A percentile compares a stretch with the other conserved stretches of the same genome.
These are phyloP conservation scores for Camponotus floridanus DNA, from an alignment of 1,140 invertebrate species.

Conservation along the genomic window DNA sequence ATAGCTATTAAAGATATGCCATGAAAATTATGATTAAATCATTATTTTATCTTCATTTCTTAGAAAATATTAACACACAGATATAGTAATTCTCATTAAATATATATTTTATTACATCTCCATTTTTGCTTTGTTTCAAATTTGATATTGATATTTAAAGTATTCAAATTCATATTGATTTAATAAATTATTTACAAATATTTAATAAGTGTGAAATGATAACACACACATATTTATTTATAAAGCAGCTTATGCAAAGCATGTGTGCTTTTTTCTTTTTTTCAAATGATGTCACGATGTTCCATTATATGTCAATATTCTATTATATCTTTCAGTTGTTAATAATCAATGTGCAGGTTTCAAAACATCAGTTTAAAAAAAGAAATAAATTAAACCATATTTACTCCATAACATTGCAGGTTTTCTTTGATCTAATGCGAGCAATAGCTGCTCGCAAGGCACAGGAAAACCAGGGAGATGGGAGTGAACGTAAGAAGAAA, in stretches of 20 bases:
- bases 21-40: background rate
- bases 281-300: background rate
- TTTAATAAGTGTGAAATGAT: background rate
- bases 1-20: background rate
- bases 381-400: conserved; percentile 55
- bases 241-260: conserved; percentile 46
- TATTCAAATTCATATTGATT: conserved; percentile 3
- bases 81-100: background rate
- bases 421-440: conserved; percentile 99
- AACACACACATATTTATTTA: background rate
- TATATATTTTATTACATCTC: conserved; percentile 36
- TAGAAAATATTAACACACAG: background rate
- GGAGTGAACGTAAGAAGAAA: conserved; percentile 95
- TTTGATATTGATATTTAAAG: conserved; percentile 18
- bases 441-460: conserved; percentile 98
- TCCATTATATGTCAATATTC: background rate
- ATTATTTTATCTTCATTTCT: background rate
- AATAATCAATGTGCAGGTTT: background rate
- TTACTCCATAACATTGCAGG: conserved; percentile 88
- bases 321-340: conserved; percentile 9
- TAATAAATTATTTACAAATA: background rate
- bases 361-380: background rate
- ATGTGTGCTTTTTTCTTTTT: conserved; percentile 25
- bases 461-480: conserved; percentile 95
- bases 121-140: conserved; percentile 16